Conservation (phyloP, 1,140 invertebrate species). For the Sycobia sp. region DNA sequence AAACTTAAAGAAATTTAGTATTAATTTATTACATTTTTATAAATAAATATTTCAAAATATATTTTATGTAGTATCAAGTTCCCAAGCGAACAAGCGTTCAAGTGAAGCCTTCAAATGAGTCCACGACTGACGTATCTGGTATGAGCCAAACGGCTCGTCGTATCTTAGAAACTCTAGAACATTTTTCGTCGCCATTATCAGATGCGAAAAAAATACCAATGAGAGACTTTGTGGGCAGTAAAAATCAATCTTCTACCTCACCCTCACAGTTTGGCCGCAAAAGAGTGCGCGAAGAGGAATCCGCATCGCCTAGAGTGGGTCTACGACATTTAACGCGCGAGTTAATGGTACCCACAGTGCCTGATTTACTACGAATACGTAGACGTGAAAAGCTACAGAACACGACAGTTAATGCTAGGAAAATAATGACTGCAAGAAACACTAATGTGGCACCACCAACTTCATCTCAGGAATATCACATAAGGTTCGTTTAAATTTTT, state of each 20-base stretch:
- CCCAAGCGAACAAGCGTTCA: slow-evolving; percentile 56
- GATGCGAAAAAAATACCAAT: slow-evolving; percentile 75
- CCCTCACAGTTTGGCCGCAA: slow-evolving; percentile 43
- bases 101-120: slow-evolving; percentile 60
- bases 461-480: slow-evolving; percentile 52
- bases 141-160: slow-evolving; percentile 70
- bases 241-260: slow-evolving; percentile 19
- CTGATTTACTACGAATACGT: slow-evolving; percentile 67
- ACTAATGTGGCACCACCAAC: slow-evolving; percentile 37
- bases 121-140: slow-evolving; percentile 45
- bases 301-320: slow-evolving; percentile 45
- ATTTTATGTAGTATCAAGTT: no score
- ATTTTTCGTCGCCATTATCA: slow-evolving; percentile 74
- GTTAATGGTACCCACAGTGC: slow-evolving; percentile 64
- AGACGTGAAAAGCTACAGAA: slow-evolving; percentile 65
- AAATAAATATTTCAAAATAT: no score
- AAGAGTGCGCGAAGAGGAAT: slow-evolving; percentile 44
- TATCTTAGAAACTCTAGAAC: slow-evolving; percentile 74
- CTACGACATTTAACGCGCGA: slow-evolving; percentile 60
- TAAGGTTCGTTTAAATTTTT: slow-evolving; percentile 43
- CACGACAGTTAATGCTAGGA: slow-evolving; percentile 67
- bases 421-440: slow-evolving; percentile 63
- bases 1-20: no score
- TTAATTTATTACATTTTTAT: no score
- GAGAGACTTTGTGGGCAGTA: slow-evolving; percentile 43